Evolutionary conservation across 2,888 invertebrate species (phyloP), one percentile per base, ranked within the genome.

Genomic region (Myopa testacea): DNA sequence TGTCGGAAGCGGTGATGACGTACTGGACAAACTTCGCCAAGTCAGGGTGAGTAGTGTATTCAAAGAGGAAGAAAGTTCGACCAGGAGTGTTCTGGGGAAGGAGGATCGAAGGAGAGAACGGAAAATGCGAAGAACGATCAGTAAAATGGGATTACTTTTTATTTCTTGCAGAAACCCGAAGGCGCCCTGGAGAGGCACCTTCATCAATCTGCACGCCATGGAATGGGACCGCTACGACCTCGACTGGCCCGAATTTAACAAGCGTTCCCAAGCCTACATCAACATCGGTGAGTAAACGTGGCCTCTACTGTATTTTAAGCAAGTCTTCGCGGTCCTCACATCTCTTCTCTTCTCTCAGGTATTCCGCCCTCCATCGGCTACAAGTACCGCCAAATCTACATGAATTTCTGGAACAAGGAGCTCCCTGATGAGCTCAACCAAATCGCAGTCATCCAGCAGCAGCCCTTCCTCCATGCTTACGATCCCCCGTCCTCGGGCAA

Each of bases 21-120:
- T 93, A 95, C 89, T 96, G 96, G 95, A 94, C 95, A 79, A 97
- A 97, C 90, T 97, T 97, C 85, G 96, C 95, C 4, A 94, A 95
- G 89, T 93, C 94, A 77, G 97, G 97, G 97, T 96, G 90, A 92
- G 92, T 89, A 38, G 26, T 14, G 19, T 37, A 16, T 12, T 12
- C n/a, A 52, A 8, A 1, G 55, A 14, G 2, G n/a, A 26, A 26
- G 26, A 2, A 26, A 26, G 26, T 26, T 26, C 26, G 26, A 26
- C 26, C 1, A 26, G 26, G 26, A 26, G 26, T 26, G 26, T 26
- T 26, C 1, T 37, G 19, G n/a, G 19, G 7, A 60, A 55, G 10
- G 45, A 40, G 5, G n/a, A 12, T 8, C 50, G 26, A 69, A 45
- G 52, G 7, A 45, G n/a, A 52, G 10, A 50, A 70, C 45, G n/a